Evolutionary conservation across 2,888 invertebrate species (phyloP), one percentile per base, ranked within the genome.

Genomic region (Myathropa florea): DNA sequence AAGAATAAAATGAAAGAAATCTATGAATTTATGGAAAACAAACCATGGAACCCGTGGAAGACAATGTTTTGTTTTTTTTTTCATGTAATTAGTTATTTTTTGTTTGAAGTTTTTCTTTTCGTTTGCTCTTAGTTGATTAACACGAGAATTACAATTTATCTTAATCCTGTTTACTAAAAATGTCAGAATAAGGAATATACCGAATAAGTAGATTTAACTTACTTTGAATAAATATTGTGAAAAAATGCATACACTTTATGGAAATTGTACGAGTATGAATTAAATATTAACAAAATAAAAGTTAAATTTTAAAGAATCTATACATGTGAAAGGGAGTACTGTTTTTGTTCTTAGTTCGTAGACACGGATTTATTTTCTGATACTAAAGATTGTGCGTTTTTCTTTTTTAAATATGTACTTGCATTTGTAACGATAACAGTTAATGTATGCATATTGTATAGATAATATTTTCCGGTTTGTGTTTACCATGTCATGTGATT

Each of bases 211-310:
- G 57, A 68, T 82, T 75, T 68, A 77, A 85, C 72, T 85, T 77
- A 81, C 82, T 78, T 67, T 76, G 65, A 77, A 85, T 82, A 76
- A 63, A 85, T 85, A 85, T 85, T 82, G 82, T 86, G 75, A 63
- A 80, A 39, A 77, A 61, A 67, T 18, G 18, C 18, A 63, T 46
- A 59, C 57, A 59, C 39, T 36, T 65, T 73, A 80, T 67, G 60
- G 73, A 39, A 72, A 82, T 73, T 86, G 77, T 86, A 86, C 61
- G 68, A 24, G 68, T 77, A 46, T 86, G 59, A 73, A 82, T 75
- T 75, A 70, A 73, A 65, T 60, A 78, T 70, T 82, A 86, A 78
- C 39, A 72, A 63, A 83, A 75, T 71, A 86, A 70, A 73, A 67
- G 12, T 57, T 57, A 82, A 39, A 60, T 18, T 46, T 55, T 26